Conservation (phyloP, 2,113 vertebrate species). For the Scalopus aquaticus region DNA sequence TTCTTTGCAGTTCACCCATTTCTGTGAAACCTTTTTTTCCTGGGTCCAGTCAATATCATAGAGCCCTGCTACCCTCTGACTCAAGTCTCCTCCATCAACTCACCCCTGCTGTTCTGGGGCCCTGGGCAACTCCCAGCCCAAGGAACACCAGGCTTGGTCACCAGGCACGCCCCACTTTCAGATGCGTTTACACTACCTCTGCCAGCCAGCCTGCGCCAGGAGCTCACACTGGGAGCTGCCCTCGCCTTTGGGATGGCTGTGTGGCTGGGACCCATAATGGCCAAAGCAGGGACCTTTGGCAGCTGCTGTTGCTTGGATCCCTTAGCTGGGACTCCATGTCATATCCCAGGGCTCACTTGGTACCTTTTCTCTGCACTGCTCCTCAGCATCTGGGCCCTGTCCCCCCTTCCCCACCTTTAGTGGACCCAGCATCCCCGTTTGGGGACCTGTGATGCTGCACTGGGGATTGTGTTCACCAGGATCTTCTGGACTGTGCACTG, state of each 20-base stretch:
- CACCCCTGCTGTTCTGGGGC: neutral
- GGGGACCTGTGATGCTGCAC: neutral
- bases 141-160: neutral
- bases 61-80: neutral
- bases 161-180: neutral
- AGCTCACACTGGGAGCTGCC: neutral
- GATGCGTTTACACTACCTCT: slow-evolving; percentile 40
- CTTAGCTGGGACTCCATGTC: neutral
- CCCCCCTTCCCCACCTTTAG: neutral
- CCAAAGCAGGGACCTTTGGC: neutral
- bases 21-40: neutral
- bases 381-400: neutral
- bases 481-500: neutral
- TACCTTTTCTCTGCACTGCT: neutral
- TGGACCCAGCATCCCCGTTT: neutral
- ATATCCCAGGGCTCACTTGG: neutral
- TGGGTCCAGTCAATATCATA: neutral
- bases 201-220: neutral
- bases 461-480: neutral
- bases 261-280: neutral
- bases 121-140: neutral
- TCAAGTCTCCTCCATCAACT: neutral
- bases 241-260: neutral
- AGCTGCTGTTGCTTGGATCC: neutral
- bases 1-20: neutral